Evolutionary conservation across 2,797 vertebrate species (phyloP), one percentile per base, ranked within the genome.

Genomic region (Sebastes cheni): DNA sequence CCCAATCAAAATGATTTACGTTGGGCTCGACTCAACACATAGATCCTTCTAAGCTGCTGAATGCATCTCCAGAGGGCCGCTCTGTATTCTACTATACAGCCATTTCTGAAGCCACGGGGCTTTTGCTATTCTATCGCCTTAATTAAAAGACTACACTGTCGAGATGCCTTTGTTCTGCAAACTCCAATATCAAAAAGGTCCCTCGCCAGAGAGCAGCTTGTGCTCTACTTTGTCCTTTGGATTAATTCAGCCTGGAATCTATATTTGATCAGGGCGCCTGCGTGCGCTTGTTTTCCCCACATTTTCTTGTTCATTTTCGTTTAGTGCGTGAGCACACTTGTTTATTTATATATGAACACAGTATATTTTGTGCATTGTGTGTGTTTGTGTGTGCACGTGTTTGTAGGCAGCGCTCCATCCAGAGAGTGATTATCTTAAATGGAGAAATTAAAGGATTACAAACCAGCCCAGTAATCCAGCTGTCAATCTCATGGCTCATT

Each of bases 371-470:
- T 78, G 74, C 29, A 30, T 20, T 22, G 74, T 67, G 54, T 25
- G 61, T 64, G 5, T 85, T 54, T 70, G 76, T 42, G 22, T 66
- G 50, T 67, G 50, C 50, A 27, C 77, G 61, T 65, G 79, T 82
- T 85, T 89, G 71, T 67, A 81, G 84, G 71, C 78, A 78, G 83
- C 3, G 67, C 89, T 88, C 72, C 83, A 89, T 90, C 93, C 90
- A 93, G 71, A 89, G 91, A 93, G 94, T 95, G 91, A 81, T 92
- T 94, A 88, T 95, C 88, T 95, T 93, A 92, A 93, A 95, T 94
- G 91, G 94, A 94, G 94, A 95, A 96, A 94, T 95, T 95, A 95
- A 96, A 96, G 95, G 94, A 95, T 94, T 92, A 92, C 90, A 95
- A 93, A 90, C 59, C 83, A 86, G 92, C 85, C 67, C 18, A 84